Base-by-base conservation (phyloP, 2,113 vertebrate species). In the Bufo gargarizans region DNA sequence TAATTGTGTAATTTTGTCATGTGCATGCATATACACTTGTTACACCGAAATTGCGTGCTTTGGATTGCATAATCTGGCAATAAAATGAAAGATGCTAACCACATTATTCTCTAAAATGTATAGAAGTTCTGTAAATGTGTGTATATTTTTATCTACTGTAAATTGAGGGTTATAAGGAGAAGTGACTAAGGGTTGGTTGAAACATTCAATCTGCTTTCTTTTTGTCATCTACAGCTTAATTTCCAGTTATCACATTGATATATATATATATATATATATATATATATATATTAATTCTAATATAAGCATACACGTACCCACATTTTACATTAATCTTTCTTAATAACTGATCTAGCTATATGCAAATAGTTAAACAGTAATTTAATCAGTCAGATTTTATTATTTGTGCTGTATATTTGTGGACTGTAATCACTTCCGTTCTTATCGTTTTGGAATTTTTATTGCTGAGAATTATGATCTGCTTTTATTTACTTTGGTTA, bases 101-200 rank as follows among this genome's bases (percentile, higher is more conserved):
- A 58, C 59, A 8, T 14, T 49, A 59, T 83, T 77, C 55, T 67
- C 53, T 82, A 47, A 49, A 65, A 84, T 83, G 77, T 74, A 83
- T 63, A 56, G 79, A 82, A 76, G 49, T 84, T 88, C 81, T 22
- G 56, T 84, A 80, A 83, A 84, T 65, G 53, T 59, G 20, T 50
- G n/a, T 63, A 43, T 88, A 83, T 84, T 84, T 88, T 88, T 88
- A 88, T 83, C 71, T 77, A 6, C 17, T 19, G 81, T 61, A 84
- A 83, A 88, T 88, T 88, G 87, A 49, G 45, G 80, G 80, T 84
- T 88, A 67, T 77, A 67, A 53, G 33, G 43, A 45, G 6, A 72
- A 65, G 80, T 84, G 71, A 83, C 58, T 88, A 80, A 16, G 20
- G n/a, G 58, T n/a, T 88, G 49, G 58, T 47, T 55, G 45, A 58